These are phyloP conservation scores for Beris chalybata DNA, from an alignment of 2,888 invertebrate genomes.

Conservation along the genomic window DNA sequence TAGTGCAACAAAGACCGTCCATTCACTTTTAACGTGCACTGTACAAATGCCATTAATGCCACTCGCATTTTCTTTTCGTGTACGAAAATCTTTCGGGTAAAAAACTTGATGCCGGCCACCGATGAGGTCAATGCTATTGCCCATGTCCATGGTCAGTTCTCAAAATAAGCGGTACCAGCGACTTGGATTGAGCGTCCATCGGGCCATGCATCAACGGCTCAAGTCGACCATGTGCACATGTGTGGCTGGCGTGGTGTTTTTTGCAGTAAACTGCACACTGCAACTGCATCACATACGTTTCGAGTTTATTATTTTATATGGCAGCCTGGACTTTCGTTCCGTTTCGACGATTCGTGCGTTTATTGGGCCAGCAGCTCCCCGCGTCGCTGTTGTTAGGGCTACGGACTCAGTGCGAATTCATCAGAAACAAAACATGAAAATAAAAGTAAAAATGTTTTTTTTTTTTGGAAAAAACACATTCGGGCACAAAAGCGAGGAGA, in stretches of 20 bases:
- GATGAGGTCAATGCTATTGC: constrained; percentile 39
- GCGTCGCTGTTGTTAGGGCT: too few relatives aligned
- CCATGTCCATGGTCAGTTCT: constrained; percentile 40
- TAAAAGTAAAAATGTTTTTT: too few relatives aligned
- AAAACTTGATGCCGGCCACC: constrained; percentile 32
- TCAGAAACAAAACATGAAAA: too few relatives aligned
- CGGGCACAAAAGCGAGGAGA: constrained; percentile 3
- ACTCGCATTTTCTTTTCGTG: not conserved
- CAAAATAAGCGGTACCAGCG: constrained; percentile 25
- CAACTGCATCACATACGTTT: too few relatives aligned
- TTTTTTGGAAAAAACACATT: not conserved
- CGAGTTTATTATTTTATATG: too few relatives aligned
- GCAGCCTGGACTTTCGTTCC: not conserved
- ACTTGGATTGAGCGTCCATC: constrained; percentile 16
- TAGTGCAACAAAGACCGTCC: too few relatives aligned
- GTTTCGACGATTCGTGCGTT: constrained; percentile 19
- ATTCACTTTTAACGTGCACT: too few relatives aligned
- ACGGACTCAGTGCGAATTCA: too few relatives aligned
- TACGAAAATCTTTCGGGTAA: not conserved
- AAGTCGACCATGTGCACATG: too few relatives aligned
- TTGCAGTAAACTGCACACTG: too few relatives aligned
- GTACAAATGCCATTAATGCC: too few relatives aligned
- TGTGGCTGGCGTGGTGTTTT: too few relatives aligned
- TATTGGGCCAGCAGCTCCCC: constrained; percentile 2
- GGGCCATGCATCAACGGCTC: constrained; percentile 19